Evolutionary conservation across 2,888 invertebrate species (phyloP).

Genomic region (Chloroclystis v-ata): DNA sequence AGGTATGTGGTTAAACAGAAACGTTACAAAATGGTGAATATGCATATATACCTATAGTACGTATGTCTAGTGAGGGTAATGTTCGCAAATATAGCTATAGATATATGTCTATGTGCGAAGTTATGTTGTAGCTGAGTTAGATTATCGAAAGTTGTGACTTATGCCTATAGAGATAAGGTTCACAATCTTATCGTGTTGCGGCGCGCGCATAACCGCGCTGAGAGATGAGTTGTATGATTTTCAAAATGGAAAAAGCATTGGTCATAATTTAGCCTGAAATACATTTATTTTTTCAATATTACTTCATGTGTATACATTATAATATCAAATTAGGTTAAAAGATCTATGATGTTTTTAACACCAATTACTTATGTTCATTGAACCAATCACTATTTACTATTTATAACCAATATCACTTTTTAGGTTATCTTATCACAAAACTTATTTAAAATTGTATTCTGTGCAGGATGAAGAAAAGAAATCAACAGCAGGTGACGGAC

Average conservation of each 20-base stretch:
- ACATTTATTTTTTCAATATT: too few relatives aligned
- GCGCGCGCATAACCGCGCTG: conserved; percentile 41
- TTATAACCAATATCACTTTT: too few relatives aligned
- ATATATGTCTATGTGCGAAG: conserved; percentile 49
- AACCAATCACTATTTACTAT: too few relatives aligned
- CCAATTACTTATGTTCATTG: too few relatives aligned
- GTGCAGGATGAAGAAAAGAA: conserved; percentile 75
- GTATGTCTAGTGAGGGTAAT: too few relatives aligned
- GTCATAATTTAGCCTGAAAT: conserved; percentile 10
- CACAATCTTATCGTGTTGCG: conserved; percentile 35
- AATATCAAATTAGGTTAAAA: too few relatives aligned
- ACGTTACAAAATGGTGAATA: too few relatives aligned
- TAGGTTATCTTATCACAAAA: too few relatives aligned
- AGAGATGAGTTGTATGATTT: conserved; percentile 34
- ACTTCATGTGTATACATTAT: too few relatives aligned
- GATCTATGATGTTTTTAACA: too few relatives aligned
- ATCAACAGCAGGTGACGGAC: conserved; percentile 66
- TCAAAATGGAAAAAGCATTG: conserved; percentile 34
- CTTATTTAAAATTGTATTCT: background rate
- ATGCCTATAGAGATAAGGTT: conserved; percentile 39
- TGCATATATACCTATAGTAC: too few relatives aligned
- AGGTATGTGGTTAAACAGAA: too few relatives aligned
- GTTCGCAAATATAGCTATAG: conserved; percentile 30
- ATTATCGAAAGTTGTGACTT: conserved; percentile 47
- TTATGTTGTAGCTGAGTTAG: conserved; percentile 52